These are phyloP conservation scores for Clanis bilineata DNA, from an alignment of 2,888 invertebrate genomes.

Conservation along the genomic window DNA sequence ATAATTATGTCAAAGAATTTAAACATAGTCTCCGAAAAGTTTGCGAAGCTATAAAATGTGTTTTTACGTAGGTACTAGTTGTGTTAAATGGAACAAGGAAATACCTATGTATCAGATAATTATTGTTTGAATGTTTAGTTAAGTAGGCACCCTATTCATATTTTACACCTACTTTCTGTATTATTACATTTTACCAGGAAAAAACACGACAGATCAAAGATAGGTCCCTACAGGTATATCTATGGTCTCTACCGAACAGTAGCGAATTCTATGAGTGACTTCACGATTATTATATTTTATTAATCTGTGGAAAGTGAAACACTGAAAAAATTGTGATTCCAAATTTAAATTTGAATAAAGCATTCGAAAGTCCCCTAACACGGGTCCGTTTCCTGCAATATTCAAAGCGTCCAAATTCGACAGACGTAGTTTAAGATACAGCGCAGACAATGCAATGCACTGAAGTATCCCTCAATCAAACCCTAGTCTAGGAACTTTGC, in stretches of 20 bases:
- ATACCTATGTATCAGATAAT: no score
- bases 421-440: conserved; percentile 9
- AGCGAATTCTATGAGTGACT: no score
- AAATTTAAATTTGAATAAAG: not conserved
- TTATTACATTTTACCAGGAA: not conserved
- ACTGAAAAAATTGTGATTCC: not conserved
- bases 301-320: conserved; percentile 1
- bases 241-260: no score
- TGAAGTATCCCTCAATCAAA: conserved; percentile 22
- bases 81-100: no score
- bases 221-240: no score
- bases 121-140: no score
- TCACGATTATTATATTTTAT: not conserved
- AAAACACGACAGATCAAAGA: no score
- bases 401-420: not conserved
- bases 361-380: conserved; percentile 2
- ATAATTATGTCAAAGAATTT: no score
- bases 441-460: conserved; percentile 7
- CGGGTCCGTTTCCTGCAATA: not conserved
- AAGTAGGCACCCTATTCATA: no score
- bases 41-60: no score
- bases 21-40: no score
- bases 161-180: not conserved
- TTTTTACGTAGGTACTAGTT: no score
- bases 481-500: conserved; percentile 45